Conservation (phyloP, 2,113 vertebrate genomes). For the zebrafish (Danio rerio) region GRCz12tu NC_133190.1:51646501-51647000, state of each 20-base stretch:
- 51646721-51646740: too few relatives aligned
- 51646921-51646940: too few relatives aligned
- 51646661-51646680: slow-evolving; percentile 85
- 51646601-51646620: slow-evolving; percentile 61
- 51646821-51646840: slow-evolving; percentile 22
- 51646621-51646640: slow-evolving; percentile 76
- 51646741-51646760: too few relatives aligned
- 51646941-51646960: too few relatives aligned
- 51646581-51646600: slow-evolving; percentile 76
- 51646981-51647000: too few relatives aligned
- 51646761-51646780: too few relatives aligned
- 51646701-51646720: too few relatives aligned
- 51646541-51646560: slow-evolving; percentile 61
- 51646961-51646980: too few relatives aligned
- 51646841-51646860: not conserved
- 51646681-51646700: slow-evolving; percentile 61
- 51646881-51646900: too few relatives aligned
- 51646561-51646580: slow-evolving; percentile 78
- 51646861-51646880: too few relatives aligned
- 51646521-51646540: not conserved
- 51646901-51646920: too few relatives aligned
- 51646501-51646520: too few relatives aligned
- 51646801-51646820: not conserved
- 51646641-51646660: slow-evolving; percentile 86
- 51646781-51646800: not conserved